A percentile compares a stretch with the other conserved stretches of the same genome.
Conservation (phyloP, 2,113 vertebrate species). For the Nannobrachium achirus region DNA sequence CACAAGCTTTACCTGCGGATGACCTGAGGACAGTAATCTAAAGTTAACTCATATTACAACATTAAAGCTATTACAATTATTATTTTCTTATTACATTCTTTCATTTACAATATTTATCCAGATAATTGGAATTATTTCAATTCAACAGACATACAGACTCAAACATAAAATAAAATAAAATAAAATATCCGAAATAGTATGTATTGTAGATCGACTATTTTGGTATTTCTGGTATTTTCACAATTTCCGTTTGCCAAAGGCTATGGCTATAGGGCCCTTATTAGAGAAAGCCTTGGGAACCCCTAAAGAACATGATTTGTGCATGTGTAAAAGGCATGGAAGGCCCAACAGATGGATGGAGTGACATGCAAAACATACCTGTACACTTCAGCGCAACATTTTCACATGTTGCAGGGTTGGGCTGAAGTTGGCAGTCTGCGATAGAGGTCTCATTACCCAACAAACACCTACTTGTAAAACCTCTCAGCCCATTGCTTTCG, state of each 20-base stretch:
- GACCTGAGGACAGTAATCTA: constrained; percentile 23
- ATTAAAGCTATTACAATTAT: background rate
- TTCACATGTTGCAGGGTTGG: constrained; percentile 25
- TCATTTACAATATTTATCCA: too few relatives aligned
- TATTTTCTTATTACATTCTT: background rate
- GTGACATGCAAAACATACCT: constrained; percentile 36
- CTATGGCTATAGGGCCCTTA: too few relatives aligned
- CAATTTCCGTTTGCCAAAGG: too few relatives aligned
- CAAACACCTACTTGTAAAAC: constrained; percentile 40
- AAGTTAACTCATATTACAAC: too few relatives aligned
- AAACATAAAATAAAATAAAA: too few relatives aligned
- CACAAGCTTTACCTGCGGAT: constrained; percentile 31
- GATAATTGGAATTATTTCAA: too few relatives aligned
- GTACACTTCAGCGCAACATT: constrained; percentile 48
- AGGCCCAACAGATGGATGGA: background rate
- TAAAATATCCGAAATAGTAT: too few relatives aligned
- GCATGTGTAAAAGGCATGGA: background rate
- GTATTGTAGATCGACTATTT: too few relatives aligned
- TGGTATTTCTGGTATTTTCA: too few relatives aligned
- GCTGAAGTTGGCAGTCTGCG: constrained; percentile 47
- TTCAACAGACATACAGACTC: too few relatives aligned
- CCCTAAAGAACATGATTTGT: too few relatives aligned
- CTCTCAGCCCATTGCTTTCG: constrained; percentile 13
- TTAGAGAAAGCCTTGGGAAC: too few relatives aligned
- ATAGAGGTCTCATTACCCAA: constrained; percentile 45